These are phyloP conservation scores for Parotia lawesii DNA, from an alignment of 2,113 vertebrate genomes.

Conservation along the genomic window DNA sequence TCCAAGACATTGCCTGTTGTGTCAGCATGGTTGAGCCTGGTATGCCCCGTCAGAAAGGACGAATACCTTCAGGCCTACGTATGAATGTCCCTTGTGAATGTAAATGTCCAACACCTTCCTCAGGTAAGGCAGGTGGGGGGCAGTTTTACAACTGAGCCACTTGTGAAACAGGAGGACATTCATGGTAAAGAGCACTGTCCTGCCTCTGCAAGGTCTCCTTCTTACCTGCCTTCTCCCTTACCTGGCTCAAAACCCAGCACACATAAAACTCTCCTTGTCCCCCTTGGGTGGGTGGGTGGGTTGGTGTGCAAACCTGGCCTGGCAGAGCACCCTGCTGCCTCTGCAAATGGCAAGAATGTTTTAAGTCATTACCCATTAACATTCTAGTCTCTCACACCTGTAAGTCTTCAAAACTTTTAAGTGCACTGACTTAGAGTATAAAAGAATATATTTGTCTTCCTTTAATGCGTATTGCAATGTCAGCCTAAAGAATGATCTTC, in stretches of 20 bases:
- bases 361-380: neutral
- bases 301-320: neutral
- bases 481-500: neutral
- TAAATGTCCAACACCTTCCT: neutral
- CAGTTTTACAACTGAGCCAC: neutral
- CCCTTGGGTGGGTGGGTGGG: neutral
- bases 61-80: fast-evolving
- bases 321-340: neutral
- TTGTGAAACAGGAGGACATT: neutral
- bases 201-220: neutral
- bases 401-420: neutral
- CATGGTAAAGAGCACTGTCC: neutral
- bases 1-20: neutral
- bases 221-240: neutral
- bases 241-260: neutral
- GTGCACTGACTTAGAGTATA: neutral
- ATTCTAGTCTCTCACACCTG: neutral
- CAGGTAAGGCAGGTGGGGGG: no score
- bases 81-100: no score
- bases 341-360: neutral
- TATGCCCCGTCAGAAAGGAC: fast-evolving
- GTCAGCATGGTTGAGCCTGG: neutral
- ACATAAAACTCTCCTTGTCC: no score
- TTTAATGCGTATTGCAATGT: neutral
- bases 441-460: neutral